Percentiles rank a stretch among this genome's conserved stretches.
These are phyloP conservation scores for Phylloscopus trochiloides DNA, from an alignment of 2,113 vertebrate genomes.

Conservation along the genomic window DNA sequence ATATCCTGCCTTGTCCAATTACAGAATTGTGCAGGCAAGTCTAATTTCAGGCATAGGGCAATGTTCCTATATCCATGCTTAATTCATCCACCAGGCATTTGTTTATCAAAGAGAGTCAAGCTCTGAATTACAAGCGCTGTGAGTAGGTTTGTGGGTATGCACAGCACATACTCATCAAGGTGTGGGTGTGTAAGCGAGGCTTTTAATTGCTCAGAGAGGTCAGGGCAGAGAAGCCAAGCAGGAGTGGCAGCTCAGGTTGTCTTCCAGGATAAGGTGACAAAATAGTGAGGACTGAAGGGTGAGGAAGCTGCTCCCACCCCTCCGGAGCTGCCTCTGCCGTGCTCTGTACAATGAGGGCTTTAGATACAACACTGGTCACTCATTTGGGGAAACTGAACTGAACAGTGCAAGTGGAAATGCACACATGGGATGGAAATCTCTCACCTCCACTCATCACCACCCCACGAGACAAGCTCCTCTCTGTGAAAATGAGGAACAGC, in stretches of 20 bases:
- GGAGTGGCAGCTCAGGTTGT: not conserved
- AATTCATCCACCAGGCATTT: not conserved
- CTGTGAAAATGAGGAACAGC: not conserved
- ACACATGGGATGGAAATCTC: not conserved
- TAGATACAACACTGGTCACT: not conserved
- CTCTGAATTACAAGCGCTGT: not conserved
- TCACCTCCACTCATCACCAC: not conserved
- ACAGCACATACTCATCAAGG: not conserved
- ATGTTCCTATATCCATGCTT: not conserved
- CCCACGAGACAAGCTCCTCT: accelerated
- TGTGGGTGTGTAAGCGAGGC: not conserved
- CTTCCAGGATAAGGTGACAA: not conserved
- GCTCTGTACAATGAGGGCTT: not conserved
- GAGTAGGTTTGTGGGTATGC: not conserved
- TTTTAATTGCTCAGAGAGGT: not conserved
- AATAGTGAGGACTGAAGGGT: not conserved
- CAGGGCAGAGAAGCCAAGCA: not conserved
- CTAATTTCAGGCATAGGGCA: not conserved
- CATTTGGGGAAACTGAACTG: not conserved
- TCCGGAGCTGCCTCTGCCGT: not conserved
- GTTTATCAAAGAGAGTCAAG: not conserved
- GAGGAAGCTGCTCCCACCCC: not conserved
- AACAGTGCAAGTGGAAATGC: not conserved
- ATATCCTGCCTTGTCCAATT: not conserved
- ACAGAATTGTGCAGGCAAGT: not conserved